Percentiles rank a stretch among this genome's conserved stretches.
phyloP scores from a whole-genome alignment of 2,797 vertebrate genomes.

The Micropoecilia bifurca region DNA sequence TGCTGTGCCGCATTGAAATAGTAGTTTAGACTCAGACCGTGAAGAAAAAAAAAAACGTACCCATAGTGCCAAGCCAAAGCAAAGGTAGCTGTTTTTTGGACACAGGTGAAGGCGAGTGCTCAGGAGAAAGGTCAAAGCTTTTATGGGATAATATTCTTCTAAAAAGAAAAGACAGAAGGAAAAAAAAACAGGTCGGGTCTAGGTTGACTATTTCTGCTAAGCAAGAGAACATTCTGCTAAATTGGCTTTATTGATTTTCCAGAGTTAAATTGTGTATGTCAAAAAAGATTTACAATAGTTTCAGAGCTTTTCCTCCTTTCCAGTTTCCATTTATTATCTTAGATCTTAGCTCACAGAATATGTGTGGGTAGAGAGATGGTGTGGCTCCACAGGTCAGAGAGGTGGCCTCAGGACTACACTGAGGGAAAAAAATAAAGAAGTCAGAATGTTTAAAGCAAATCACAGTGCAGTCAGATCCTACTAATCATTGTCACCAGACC shows the following conservation, averaged over 20 bases:
- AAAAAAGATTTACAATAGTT: not conserved
- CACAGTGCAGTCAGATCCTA: not conserved
- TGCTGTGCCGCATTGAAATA: not conserved
- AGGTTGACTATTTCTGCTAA: not conserved
- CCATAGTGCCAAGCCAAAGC: not conserved
- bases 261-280: not conserved
- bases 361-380: not conserved
- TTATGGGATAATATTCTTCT: not conserved
- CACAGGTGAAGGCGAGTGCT: constrained; percentile 13
- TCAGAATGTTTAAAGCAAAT: not conserved
- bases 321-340: not conserved
- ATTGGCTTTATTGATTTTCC: constrained; percentile 61
- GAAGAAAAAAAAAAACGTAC: not conserved
- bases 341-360: not conserved
- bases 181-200: not conserved
- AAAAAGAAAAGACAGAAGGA: not conserved
- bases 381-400: not conserved
- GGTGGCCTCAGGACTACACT: not conserved
- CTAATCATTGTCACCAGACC: not conserved
- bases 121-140: constrained; percentile 34
- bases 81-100: not conserved
- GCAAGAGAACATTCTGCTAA: constrained; percentile 37
- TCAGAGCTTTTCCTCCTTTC: not conserved
- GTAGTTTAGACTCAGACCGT: not conserved
- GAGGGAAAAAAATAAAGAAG: not conserved